Percentiles rank a stretch among this genome's conserved stretches.
These are phyloP conservation scores for Melanotaenia duboulayi DNA, from an alignment of 2,113 vertebrate genomes.

Conservation along the genomic window DNA sequence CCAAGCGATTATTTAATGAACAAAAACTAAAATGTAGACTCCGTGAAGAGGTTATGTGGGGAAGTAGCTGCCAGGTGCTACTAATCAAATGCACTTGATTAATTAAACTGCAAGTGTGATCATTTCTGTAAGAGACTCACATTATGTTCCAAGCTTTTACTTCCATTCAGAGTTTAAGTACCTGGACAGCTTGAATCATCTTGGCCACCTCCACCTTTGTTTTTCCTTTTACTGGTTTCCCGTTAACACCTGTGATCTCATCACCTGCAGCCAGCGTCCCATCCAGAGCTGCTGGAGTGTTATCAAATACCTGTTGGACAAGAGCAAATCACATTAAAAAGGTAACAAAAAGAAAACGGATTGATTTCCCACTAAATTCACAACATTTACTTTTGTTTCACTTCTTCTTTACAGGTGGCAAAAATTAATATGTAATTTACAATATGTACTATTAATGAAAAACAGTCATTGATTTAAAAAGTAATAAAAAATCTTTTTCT, in stretches of 20 bases:
- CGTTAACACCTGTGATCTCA: conserved; percentile 97
- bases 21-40: not conserved
- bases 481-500: not conserved
- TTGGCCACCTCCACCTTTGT: conserved; percentile 99
- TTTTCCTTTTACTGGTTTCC: conserved; percentile 95
- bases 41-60: not conserved
- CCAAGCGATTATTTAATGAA: not conserved
- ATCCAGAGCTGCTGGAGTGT: conserved; percentile 92
- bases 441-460: no score
- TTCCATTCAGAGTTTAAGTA: conserved; percentile 53
- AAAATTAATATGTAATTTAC: no score
- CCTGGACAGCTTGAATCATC: conserved; percentile 99
- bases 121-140: not conserved
- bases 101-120: not conserved
- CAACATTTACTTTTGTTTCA: not conserved
- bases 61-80: not conserved
- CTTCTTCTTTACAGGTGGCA: no score
- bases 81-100: not conserved
- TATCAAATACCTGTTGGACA: conserved; percentile 92
- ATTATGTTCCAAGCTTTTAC: not conserved
- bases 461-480: no score
- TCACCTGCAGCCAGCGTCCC: conserved; percentile 94
- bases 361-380: not conserved
- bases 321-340: conserved; percentile 1
- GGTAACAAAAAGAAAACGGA: not conserved